Conservation (phyloP, 2,888 invertebrate genomes). For the Cecidostiba fungosa region DNA sequence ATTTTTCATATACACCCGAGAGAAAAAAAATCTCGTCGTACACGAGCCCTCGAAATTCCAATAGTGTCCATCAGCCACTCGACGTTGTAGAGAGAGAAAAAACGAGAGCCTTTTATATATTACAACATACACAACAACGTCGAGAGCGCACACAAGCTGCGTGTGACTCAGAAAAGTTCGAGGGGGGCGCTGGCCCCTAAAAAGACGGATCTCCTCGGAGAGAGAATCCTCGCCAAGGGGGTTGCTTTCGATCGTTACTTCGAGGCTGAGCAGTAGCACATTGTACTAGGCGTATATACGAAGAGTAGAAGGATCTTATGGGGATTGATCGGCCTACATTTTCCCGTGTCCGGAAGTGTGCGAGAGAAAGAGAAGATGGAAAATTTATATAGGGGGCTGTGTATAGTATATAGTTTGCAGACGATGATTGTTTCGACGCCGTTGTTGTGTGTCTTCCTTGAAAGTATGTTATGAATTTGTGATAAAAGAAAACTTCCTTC, state of each 20-base stretch:
- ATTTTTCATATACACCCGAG: background rate
- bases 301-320: background rate
- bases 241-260: slow-evolving; percentile 14
- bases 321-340: slow-evolving; percentile 18
- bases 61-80: background rate
- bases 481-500: too few relatives aligned
- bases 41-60: background rate
- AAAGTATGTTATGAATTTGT: too few relatives aligned
- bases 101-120: background rate
- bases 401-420: background rate
- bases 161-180: background rate
- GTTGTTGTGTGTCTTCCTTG: too few relatives aligned
- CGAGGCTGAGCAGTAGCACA: background rate
- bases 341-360: background rate
- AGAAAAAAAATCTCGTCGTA: background rate
- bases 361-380: slow-evolving; percentile 5
- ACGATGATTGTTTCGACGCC: background rate
- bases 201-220: slow-evolving; percentile 1
- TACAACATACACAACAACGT: too few relatives aligned
- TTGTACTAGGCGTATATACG: background rate
- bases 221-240: background rate
- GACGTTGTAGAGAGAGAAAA: background rate
- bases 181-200: background rate
- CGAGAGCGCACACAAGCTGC: background rate
- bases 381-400: background rate